Base-by-base conservation (phyloP, 1,140 invertebrate species). In the Apis florea region DNA sequence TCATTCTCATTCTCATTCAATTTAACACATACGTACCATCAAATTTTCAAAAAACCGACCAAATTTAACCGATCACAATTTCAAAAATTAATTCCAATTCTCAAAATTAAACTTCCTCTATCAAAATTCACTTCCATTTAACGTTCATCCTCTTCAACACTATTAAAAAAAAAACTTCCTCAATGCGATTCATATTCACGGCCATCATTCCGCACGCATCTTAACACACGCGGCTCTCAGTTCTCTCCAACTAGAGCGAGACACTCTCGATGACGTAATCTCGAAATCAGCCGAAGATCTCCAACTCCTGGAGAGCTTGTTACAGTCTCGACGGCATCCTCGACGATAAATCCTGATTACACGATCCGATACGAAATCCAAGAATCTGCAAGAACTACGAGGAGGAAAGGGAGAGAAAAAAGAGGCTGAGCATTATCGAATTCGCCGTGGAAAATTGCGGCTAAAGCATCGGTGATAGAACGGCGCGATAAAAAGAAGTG, bases 211-310 rank as follows among this genome's bases (percentile, higher is more conserved):
- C 2, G 10, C 0, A 12, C 31, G 11, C 40, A 47, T 1, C 10
- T 9, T 10, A 31, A 2, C 1, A 3, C 79, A 26, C 74, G 31
- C 51, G 26, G n/a, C 61, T 74, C 58, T 78, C 83, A 78, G 83
- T 86, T 56, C 56, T 85, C 59, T 61, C 51, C 19, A 86, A 86
- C 47, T 82, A 78, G 85, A 86, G 83, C 85, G 85, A 85, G 56
- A 85, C 84, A 72, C 56, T 24, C 24, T 24, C 24, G 19, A n/a
- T 84, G 84, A 84, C 79, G 84, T 63, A 84, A 84, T 4, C 8
- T 19, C 13, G 15, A 54, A 2, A 40, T 40, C 31, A 40, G 26
- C 31, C 17, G 40, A 26, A 12, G 21, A 5, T n/a, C 21, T 21
- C 21, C 2, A 58, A 58, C 1, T 3, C 9, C 4, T 58, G 56